Percentiles rank a stretch among this genome's conserved stretches.
These are phyloP conservation scores for Mus pahari DNA, from an alignment of 2,113 vertebrate genomes.

Conservation along the genomic window DNA sequence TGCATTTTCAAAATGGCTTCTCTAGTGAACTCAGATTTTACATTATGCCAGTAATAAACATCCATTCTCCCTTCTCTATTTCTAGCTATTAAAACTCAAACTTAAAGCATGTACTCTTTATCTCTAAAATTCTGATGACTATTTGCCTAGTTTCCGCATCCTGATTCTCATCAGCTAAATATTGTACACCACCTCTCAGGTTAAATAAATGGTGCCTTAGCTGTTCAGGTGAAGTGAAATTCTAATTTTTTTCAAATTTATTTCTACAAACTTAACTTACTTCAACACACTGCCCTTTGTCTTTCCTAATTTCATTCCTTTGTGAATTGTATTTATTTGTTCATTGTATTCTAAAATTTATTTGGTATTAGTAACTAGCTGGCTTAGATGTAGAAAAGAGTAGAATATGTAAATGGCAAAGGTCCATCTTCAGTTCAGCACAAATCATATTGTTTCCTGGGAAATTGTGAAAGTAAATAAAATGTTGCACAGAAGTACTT, in stretches of 20 bases:
- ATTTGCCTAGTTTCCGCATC: neutral
- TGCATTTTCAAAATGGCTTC: neutral
- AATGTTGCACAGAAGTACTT: neutral
- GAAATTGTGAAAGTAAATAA: slow-evolving; percentile 48
- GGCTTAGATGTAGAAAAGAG: neutral
- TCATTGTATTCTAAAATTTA: neutral
- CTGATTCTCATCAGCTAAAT: neutral
- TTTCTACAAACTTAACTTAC: neutral
- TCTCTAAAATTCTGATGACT: neutral
- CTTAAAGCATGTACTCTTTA: neutral
- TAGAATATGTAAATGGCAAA: neutral
- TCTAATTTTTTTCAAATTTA: neutral
- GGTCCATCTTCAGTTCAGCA: neutral
- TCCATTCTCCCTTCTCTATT: neutral
- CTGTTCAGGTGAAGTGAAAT: neutral
- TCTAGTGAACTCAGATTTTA: neutral
- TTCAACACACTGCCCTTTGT: neutral
- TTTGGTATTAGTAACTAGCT: neutral
- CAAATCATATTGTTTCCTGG: neutral
- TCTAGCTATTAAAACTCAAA: neutral
- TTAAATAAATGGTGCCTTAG: neutral
- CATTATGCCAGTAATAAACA: neutral
- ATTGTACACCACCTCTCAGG: neutral
- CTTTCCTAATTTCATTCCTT: neutral
- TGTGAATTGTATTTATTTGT: neutral